Conservation (phyloP, 2,888 invertebrate species). For the Drosophila picticornis region DNA sequence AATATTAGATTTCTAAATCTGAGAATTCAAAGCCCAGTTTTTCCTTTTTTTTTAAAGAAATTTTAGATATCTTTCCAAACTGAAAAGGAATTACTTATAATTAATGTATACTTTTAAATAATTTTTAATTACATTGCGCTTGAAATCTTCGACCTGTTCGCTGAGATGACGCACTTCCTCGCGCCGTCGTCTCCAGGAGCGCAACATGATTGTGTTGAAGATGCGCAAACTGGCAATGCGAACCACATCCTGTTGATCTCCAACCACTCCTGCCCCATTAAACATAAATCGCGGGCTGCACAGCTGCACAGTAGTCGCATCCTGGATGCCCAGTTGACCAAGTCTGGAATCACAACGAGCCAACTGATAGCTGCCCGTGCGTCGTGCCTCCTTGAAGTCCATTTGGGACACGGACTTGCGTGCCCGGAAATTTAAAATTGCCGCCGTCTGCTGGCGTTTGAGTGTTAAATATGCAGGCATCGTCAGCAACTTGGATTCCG, state of each 20-base stretch:
- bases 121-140: conserved; percentile 72
- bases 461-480: conserved; percentile 53
- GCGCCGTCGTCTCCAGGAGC: conserved; percentile 83
- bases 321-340: conserved; percentile 46
- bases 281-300: conserved; percentile 40
- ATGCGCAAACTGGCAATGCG: conserved; percentile 82
- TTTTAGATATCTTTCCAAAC: neutral
- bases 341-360: conserved; percentile 21
- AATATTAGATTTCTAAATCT: neutral
- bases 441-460: conserved; percentile 65
- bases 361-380: conserved; percentile 61
- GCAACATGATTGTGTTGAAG: conserved; percentile 83
- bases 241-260: conserved; percentile 53
- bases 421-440: conserved; percentile 71
- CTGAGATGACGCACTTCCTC: conserved; percentile 81
- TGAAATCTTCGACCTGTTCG: conserved; percentile 77
- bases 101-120: neutral
- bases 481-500: conserved; percentile 10
- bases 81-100: neutral
- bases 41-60: too few relatives aligned
- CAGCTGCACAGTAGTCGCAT: conserved; percentile 28
- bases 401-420: conserved; percentile 82
- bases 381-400: conserved; percentile 79
- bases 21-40: neutral
- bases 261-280: conserved; percentile 10